Conservation (phyloP, 2,113 vertebrate species). For the Colius striatus region DNA sequence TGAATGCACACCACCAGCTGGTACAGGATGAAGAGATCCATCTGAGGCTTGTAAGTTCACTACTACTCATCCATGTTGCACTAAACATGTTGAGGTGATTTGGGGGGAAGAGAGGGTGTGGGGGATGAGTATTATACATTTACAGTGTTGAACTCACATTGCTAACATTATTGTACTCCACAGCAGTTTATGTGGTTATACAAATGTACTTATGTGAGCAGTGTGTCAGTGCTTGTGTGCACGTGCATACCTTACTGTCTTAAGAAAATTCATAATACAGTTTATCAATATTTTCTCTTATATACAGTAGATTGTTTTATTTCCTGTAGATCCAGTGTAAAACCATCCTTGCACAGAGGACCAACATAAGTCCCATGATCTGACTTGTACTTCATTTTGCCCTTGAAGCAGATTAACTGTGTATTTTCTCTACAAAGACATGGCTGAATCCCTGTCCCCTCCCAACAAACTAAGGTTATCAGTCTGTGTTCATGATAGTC, state of each 20-base stretch:
- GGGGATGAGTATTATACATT: not conserved
- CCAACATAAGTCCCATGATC: accelerated
- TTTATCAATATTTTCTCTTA: not conserved
- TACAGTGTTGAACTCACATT: not conserved
- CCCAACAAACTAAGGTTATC: not conserved
- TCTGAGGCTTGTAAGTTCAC: not conserved
- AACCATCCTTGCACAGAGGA: not conserved
- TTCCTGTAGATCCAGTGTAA: not conserved
- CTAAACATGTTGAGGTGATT: not conserved
- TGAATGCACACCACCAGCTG: not conserved
- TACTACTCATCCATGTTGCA: not conserved
- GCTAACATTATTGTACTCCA: not conserved
- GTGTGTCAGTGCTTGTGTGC: not conserved
- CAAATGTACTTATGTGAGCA: not conserved
- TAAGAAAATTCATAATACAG: not conserved
- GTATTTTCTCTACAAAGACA: not conserved
- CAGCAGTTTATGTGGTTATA: not conserved
- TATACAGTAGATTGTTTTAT: not conserved
- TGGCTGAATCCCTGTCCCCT: not conserved
- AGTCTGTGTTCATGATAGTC: not conserved
- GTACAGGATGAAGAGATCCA: not conserved
- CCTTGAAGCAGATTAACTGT: not conserved
- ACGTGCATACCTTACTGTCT: not conserved
- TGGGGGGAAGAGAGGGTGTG: accelerated
- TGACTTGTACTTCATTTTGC: not conserved